phyloP scores from a whole-genome alignment of 2,888 invertebrate species.

The Neoaliturus tenellus region DNA sequence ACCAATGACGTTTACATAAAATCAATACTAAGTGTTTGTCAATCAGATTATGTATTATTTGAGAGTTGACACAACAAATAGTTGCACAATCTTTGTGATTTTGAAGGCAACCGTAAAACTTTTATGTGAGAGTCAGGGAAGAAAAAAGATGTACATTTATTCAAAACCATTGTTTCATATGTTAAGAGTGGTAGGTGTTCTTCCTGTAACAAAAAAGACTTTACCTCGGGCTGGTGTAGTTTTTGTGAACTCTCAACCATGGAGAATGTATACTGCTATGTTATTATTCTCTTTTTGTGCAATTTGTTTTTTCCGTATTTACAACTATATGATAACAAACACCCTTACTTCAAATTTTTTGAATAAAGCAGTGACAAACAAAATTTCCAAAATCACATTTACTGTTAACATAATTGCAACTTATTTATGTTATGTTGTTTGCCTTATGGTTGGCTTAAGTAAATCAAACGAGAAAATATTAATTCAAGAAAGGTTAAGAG shows the following conservation, averaged over 20 bases:
- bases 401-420: neutral
- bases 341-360: neutral
- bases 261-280: neutral
- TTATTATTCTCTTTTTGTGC: neutral
- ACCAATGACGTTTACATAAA: neutral
- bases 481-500: neutral
- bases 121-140: conserved; percentile 9
- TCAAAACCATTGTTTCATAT: neutral
- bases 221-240: neutral
- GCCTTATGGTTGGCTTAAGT: neutral
- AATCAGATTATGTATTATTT: neutral
- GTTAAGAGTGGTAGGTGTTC: neutral
- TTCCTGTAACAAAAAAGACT: neutral
- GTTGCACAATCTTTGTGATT: too few species aligned
- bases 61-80: neutral
- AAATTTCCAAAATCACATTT: neutral
- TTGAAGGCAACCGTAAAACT: too few species aligned
- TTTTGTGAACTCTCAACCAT: too few species aligned
- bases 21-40: neutral
- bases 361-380: neutral
- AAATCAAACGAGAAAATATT: neutral
- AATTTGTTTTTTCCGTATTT: neutral
- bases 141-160: neutral
- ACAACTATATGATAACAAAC: neutral
- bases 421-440: neutral